Conservation (phyloP, 1,140 invertebrate species). For the Coenobita brevimanus region DNA sequence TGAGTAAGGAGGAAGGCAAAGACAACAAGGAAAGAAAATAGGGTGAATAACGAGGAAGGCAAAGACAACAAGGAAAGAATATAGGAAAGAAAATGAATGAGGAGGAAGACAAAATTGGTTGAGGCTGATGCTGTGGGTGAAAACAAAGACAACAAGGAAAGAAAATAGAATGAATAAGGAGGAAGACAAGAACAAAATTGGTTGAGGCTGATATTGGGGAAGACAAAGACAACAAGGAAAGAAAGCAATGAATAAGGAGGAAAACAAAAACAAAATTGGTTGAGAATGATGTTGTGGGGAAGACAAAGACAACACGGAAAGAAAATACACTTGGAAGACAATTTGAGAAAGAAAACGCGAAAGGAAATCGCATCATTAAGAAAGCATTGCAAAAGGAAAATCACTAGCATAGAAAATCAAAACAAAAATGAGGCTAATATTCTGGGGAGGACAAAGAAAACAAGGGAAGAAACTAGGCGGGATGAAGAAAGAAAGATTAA, state of each 20-base stretch:
- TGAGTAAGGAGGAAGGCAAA: not conserved
- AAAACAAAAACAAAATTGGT: too few relatives aligned
- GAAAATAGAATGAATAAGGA: not conserved
- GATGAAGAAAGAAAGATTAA: not conserved
- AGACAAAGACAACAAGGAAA: not conserved
- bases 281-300: too few relatives aligned
- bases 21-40: not conserved
- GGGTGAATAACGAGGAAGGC: not conserved
- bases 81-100: not conserved
- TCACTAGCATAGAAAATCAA: too few relatives aligned
- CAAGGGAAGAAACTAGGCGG: not conserved
- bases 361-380: too few relatives aligned
- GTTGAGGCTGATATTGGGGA: too few relatives aligned
- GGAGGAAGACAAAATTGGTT: not conserved
- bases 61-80: not conserved
- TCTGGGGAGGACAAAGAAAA: not conserved
- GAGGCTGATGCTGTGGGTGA: not conserved
- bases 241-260: too few relatives aligned
- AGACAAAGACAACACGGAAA: too few relatives aligned
- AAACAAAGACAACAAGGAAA: not conserved
- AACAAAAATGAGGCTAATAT: too few relatives aligned
- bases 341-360: too few relatives aligned
- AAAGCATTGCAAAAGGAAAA: too few relatives aligned
- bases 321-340: not conserved
- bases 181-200: not conserved